phyloP scores from a whole-genome alignment of 1,140 invertebrate species.

The Ceratina japonica region DNA sequence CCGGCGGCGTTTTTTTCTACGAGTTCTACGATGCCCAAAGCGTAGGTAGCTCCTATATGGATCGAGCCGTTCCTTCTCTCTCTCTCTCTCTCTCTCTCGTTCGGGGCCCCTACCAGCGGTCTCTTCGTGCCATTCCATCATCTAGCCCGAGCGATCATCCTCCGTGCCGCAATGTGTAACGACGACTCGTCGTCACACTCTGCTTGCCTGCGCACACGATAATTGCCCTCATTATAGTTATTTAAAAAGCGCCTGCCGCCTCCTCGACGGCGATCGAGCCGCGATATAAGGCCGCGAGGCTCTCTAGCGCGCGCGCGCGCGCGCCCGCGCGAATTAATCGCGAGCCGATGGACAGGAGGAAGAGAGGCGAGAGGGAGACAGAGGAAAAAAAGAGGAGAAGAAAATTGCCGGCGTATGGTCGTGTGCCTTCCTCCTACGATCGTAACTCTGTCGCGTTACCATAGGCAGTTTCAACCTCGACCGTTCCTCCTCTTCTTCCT shows the following conservation, averaged over 20 bases:
- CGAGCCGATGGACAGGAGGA: conserved; percentile 11
- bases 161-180: conserved; percentile 71
- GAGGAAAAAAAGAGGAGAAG: conserved; percentile 12
- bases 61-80: conserved; percentile 4
- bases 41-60: not conserved
- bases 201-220: conserved; percentile 77
- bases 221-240: conserved; percentile 79
- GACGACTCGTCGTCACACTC: conserved; percentile 78
- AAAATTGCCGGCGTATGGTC: conserved; percentile 22
- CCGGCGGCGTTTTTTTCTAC: not conserved
- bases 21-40: no score
- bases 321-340: conserved; percentile 59
- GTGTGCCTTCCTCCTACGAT: conserved; percentile 43
- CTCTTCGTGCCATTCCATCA: conserved; percentile 28
- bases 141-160: conserved; percentile 53
- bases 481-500: not conserved
- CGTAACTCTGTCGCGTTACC: conserved; percentile 53
- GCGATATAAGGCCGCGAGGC: conserved; percentile 55
- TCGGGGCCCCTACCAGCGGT: not conserved
- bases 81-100: conserved; percentile 11
- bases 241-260: conserved; percentile 72
- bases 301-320: conserved; percentile 38
- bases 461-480: conserved; percentile 42
- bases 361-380: no score
- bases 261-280: conserved; percentile 47